Conservation (phyloP, 2,888 invertebrate species). For the Agonopterix subpropinquella region DNA sequence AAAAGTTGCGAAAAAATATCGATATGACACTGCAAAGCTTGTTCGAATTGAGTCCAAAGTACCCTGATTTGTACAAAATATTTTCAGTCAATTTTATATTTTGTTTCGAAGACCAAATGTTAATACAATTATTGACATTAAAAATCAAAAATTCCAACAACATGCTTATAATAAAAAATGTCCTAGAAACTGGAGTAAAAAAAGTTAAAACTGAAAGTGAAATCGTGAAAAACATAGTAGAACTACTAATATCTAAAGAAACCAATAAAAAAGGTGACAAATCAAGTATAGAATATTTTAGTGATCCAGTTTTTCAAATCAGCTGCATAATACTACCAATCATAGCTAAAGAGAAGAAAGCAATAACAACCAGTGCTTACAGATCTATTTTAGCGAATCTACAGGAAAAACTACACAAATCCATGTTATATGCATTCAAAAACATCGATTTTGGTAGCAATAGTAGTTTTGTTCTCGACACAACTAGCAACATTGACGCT, state of each 20-base stretch:
- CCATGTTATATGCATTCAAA: constrained; percentile 50
- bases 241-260: constrained; percentile 41
- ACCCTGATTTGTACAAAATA: constrained; percentile 59
- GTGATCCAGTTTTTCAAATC: constrained; percentile 55
- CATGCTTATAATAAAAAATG: constrained; percentile 39
- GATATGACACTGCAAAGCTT: constrained; percentile 47
- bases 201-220: constrained; percentile 52
- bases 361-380: constrained; percentile 47
- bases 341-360: constrained; percentile 58
- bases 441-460: constrained; percentile 43
- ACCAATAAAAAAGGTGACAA: constrained; percentile 22
- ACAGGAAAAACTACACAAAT: constrained; percentile 56
- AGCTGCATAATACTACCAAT: constrained; percentile 54
- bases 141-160: constrained; percentile 49
- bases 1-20: constrained; percentile 43
- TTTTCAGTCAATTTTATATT: constrained; percentile 53
- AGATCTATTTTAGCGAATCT: constrained; percentile 57
- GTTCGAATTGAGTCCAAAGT: constrained; percentile 53
- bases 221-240: constrained; percentile 53
- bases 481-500: constrained; percentile 38
- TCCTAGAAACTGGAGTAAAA: constrained; percentile 56
- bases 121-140: constrained; percentile 50
- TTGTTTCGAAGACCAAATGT: constrained; percentile 36
- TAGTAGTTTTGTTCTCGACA: constrained; percentile 20
- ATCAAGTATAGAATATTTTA: constrained; percentile 44